Base-by-base conservation (phyloP, 2,888 invertebrate species). In the Sarcophaga caerulescens region DNA sequence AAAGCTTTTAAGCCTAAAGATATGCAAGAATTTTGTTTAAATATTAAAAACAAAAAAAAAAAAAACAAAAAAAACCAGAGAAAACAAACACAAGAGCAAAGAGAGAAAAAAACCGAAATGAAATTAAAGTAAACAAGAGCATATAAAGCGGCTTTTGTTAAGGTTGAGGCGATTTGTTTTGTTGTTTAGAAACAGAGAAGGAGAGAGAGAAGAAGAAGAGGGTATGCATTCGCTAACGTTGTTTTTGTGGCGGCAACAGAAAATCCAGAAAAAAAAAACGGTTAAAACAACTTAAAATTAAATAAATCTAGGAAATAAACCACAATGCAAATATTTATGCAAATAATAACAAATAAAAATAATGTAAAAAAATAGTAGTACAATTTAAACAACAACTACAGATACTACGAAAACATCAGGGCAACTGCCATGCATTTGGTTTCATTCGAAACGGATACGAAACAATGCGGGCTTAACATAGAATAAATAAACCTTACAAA, bases 1-100 rank as follows among this genome's bases (percentile, higher is more conserved):
- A 85, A 84, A 84, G 84, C 85, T 86, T 77, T 86, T 86, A 86
- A 86, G 84, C 83, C 85, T 81, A 52, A 83, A 86, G 85, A 74
- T 86, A 84, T 86, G 84, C 80, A 83, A 74, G 63, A 73, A 74
- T 81, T 86, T 84, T 81, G 59, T 69, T 35, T 63, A 47, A 76
- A 69, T 25, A 52, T 23, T n/a, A 47, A 6, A 17, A 21, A 52
- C 19, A 73, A 65, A 44, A 68, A 45, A 62, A 78, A 76, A 70
- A 23, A 70, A 44, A 76, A n/a, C n/a, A n/a, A 71, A 74, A 12
- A 73, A 78, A 76, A 21, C 5, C 2, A 25, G 65, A 76, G 25
- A 25, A 60, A 47, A 62, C 52, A 78, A 44, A 35, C 35, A n/a
- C 19, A 52, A 65, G 52, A 73, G 25, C 65, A 35, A 44, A 21